Percentiles rank a stretch among this genome's conserved stretches.
Evolutionary conservation across 2,113 vertebrate species (phyloP).

Genomic region (Chaetops frenatus): DNA sequence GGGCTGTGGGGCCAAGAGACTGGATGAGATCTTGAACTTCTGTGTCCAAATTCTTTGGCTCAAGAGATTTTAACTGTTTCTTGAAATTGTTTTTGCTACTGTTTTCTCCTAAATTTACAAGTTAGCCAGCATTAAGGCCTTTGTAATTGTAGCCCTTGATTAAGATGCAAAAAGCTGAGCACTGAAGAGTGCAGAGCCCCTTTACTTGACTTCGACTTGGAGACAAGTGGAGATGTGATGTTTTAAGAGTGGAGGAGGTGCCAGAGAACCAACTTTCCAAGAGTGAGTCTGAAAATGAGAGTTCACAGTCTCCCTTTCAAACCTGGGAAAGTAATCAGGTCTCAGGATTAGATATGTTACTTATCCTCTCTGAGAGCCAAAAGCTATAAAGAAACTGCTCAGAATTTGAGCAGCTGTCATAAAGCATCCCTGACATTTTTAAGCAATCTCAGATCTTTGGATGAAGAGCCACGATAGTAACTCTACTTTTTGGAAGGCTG

Average conservation of each 20-base stretch:
- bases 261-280: not conserved
- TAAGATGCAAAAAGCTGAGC: not conserved
- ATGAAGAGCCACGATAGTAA: constrained; percentile 1
- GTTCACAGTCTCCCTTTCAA: not conserved
- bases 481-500: constrained; percentile 5
- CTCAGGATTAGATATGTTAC: constrained; percentile 7
- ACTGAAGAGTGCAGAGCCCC: not conserved
- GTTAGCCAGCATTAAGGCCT: not conserved
- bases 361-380: not conserved
- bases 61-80: not conserved
- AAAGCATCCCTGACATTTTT: constrained; percentile 39
- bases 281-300: not conserved
- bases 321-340: not conserved
- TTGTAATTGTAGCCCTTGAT: not conserved
- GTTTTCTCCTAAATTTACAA: not conserved
- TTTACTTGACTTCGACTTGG: not conserved
- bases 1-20: not conserved
- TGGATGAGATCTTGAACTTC: not conserved
- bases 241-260: not conserved
- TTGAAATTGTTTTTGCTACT: not conserved
- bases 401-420: constrained; percentile 21
- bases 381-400: constrained; percentile 26
- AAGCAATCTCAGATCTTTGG: constrained; percentile 33
- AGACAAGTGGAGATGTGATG: not conserved
- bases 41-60: not conserved